Evolutionary conservation across 2,797 vertebrate genomes (phyloP).

Genomic region (Rhinichthys osculus): DNA sequence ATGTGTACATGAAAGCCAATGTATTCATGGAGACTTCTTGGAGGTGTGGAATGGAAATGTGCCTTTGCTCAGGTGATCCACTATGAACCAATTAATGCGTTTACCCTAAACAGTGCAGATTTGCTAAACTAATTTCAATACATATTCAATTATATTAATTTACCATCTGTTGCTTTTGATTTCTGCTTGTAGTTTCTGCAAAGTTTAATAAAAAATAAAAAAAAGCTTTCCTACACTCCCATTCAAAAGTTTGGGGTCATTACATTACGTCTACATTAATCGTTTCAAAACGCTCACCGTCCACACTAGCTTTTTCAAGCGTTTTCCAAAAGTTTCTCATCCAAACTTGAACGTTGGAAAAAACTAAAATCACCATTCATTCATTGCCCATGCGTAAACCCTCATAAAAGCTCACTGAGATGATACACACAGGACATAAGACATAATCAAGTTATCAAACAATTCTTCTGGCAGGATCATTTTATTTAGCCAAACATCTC

Average conservation of each 20-base stretch:
- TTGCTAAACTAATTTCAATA: background rate
- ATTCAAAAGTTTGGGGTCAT: background rate
- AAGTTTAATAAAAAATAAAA: background rate
- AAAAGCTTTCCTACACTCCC: background rate
- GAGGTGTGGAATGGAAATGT: slow-evolving; percentile 10
- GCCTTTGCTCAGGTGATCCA: background rate
- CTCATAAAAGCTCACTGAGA: too few relatives aligned
- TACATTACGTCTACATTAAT: background rate
- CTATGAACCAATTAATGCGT: background rate
- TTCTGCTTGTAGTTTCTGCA: background rate
- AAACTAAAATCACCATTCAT: too few relatives aligned
- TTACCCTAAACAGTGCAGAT: background rate
- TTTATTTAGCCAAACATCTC: too few relatives aligned
- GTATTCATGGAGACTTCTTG: background rate
- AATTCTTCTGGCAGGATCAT: too few relatives aligned
- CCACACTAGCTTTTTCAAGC: too few relatives aligned
- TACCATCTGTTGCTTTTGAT: background rate
- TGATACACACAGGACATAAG: too few relatives aligned
- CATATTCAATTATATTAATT: background rate
- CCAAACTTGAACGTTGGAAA: too few relatives aligned
- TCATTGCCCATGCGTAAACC: too few relatives aligned
- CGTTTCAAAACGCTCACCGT: too few relatives aligned
- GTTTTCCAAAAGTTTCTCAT: too few relatives aligned
- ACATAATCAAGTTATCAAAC: too few relatives aligned
- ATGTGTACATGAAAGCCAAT: background rate